Evolutionary conservation across 2,888 invertebrate species (phyloP).

Genomic region (Clepsis dumicolana): DNA sequence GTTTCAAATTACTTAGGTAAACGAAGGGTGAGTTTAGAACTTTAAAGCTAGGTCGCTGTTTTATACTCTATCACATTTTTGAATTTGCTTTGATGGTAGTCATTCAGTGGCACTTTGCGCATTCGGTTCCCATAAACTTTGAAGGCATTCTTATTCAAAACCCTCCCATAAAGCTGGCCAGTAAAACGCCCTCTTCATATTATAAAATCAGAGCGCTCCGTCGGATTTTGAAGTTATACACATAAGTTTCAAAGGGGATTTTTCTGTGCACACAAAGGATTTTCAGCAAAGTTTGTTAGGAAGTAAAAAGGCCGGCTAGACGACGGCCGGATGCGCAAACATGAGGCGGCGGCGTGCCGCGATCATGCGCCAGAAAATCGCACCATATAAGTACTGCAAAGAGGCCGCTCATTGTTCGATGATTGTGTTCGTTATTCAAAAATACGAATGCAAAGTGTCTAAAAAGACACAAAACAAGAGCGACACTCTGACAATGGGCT

Average conservation of each 20-base stretch:
- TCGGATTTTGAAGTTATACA: conserved; percentile 36
- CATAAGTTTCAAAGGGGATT: conserved; percentile 36
- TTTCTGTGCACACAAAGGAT: conserved; percentile 41
- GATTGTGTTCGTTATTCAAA: too few relatives aligned
- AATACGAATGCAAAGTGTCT: too few relatives aligned
- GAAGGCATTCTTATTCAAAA: neutral
- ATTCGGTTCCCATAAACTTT: conserved; percentile 9
- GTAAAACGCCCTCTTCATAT: conserved; percentile 17
- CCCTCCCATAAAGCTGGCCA: conserved; percentile 10
- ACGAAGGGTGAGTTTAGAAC: too few relatives aligned
- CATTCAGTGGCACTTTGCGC: conserved; percentile 9
- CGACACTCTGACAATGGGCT: too few relatives aligned
- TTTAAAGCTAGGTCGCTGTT: too few relatives aligned
- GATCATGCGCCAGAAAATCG: conserved; percentile 10
- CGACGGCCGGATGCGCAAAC: conserved; percentile 34
- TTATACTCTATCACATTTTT: too few relatives aligned
- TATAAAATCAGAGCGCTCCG: conserved; percentile 37
- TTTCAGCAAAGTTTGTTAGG: conserved; percentile 56
- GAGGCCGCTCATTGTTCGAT: too few relatives aligned
- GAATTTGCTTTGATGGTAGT: conserved; percentile 2
- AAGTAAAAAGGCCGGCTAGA: conserved; percentile 55
- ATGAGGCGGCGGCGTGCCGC: conserved; percentile 16
- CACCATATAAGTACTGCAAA: too few relatives aligned
- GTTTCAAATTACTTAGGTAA: too few relatives aligned
- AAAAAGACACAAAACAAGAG: too few relatives aligned